phyloP scores from a whole-genome alignment of 2,113 vertebrate genomes.

The Podilymbus podiceps region DNA sequence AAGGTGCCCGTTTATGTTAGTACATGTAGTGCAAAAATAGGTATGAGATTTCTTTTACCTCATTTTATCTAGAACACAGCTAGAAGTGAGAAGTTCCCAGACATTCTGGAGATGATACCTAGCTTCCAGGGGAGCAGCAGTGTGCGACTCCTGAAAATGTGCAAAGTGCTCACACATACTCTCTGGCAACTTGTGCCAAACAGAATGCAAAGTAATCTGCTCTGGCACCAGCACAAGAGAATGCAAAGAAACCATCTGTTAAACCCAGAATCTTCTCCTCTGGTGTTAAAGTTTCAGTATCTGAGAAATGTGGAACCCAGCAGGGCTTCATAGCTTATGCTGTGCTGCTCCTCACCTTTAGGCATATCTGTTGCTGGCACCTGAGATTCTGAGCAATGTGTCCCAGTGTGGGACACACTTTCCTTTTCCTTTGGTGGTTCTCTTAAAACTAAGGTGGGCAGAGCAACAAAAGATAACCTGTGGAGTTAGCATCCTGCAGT shows the following conservation, averaged over 20 bases:
- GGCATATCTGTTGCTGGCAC: not conserved
- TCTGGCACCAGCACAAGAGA: not conserved
- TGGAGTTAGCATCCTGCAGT: not conserved
- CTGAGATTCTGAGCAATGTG: fast-evolving
- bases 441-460: not conserved
- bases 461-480: not conserved
- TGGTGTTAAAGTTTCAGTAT: not conserved
- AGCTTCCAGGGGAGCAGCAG: not conserved
- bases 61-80: not conserved
- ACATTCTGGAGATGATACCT: not conserved
- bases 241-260: not conserved
- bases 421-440: not conserved
- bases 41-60: not conserved
- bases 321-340: not conserved
- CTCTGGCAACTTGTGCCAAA: not conserved
- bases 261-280: not conserved
- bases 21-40: not conserved
- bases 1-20: not conserved
- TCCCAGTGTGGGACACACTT: not conserved
- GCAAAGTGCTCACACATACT: not conserved
- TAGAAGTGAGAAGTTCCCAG: not conserved
- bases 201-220: not conserved
- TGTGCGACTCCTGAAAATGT: not conserved
- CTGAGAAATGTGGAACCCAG: not conserved
- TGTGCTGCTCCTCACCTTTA: not conserved